Base-by-base conservation (phyloP, 2,113 vertebrate genomes). In the Apodemus sylvaticus region DNA sequence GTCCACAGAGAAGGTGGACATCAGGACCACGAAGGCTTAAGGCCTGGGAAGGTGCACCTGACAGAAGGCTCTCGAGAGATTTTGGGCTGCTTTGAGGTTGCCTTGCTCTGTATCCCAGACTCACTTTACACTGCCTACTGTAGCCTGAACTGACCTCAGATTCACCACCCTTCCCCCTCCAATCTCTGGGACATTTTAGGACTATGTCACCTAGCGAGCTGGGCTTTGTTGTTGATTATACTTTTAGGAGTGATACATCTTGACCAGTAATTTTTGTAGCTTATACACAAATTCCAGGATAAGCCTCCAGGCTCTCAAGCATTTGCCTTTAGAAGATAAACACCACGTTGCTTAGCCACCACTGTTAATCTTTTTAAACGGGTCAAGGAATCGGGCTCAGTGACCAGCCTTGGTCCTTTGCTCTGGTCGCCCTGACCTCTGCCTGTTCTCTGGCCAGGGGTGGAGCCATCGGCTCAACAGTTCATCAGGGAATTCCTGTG, bases 241-340 rank as follows among this genome's bases (percentile, higher is more conserved):
- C 20, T 66, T 74, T 86, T 73, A 29, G 39, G 42, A 62, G 70
- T n/a, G 42, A 29, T 45, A 51, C 66, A 53, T 83, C 85, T 26
- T 94, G 82, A 94, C 85, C 39, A 53, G 6, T 45, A 34, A 19
- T 81, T 83, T 70, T 93, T 17, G 39, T 55, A 79, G 53, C 93
- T 86, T 16, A 53, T 31, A 45, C 29, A 3, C 19, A 29, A 70
- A 39, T 62, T 53, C 4, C 48, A 66, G 31, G 34, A 11, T 90
- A 92, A 51, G 62, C 96, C 74, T 94, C 55, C 94, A 82, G 81
- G 1, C 58, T 96, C 74, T 42, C 62, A 66, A 14, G 53, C 58
- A 22, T 26, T 94, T 92, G 78, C 60, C 51, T 94, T 83, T 94
- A 82, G 77, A 89, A 86, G 83, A 42, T 94, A 92, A 96, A 66